A percentile compares a stretch with the other conserved stretches of the same genome.
phyloP scores from a whole-genome alignment of 2,888 invertebrate species.

The Cheilosia vulpina region DNA sequence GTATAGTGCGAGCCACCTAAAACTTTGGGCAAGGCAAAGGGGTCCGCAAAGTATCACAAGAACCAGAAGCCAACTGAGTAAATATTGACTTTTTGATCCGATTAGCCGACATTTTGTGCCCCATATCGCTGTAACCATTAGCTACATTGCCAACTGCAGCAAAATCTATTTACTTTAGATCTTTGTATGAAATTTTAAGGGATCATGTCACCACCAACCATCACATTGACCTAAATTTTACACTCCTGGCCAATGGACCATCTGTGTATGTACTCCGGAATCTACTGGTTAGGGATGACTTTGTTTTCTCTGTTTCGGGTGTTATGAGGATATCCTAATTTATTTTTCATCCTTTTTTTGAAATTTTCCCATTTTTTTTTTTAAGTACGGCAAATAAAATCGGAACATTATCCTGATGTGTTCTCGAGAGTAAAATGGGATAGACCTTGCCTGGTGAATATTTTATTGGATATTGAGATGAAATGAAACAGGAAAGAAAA shows the following conservation, averaged over 20 bases:
- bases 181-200: slow-evolving; percentile 41
- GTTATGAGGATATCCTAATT: slow-evolving; percentile 48
- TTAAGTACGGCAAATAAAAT: slow-evolving; percentile 40
- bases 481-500: not conserved
- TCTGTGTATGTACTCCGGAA: slow-evolving; percentile 6
- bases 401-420: slow-evolving; percentile 39
- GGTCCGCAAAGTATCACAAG: slow-evolving; percentile 6
- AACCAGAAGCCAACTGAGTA: slow-evolving; percentile 52
- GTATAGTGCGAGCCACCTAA: not conserved
- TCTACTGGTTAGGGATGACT: slow-evolving; percentile 39
- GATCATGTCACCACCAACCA: slow-evolving; percentile 14
- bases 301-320: slow-evolving; percentile 39
- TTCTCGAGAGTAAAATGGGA: not conserved
- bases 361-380: slow-evolving; percentile 8
- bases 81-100: slow-evolving; percentile 73
- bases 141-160: slow-evolving; percentile 51
- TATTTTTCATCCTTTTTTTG: slow-evolving; percentile 30
- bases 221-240: slow-evolving; percentile 17
- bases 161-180: slow-evolving; percentile 64
- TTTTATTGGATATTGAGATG: slow-evolving; percentile 24
- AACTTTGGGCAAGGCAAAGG: slow-evolving; percentile 31
- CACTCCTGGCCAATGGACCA: slow-evolving; percentile 16
- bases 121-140: slow-evolving; percentile 29
- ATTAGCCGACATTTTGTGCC: slow-evolving; percentile 64
- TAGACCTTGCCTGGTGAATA: slow-evolving; percentile 30